phyloP scores from a whole-genome alignment of 2,888 invertebrate species.

The Mesorhabditis sp. region DNA sequence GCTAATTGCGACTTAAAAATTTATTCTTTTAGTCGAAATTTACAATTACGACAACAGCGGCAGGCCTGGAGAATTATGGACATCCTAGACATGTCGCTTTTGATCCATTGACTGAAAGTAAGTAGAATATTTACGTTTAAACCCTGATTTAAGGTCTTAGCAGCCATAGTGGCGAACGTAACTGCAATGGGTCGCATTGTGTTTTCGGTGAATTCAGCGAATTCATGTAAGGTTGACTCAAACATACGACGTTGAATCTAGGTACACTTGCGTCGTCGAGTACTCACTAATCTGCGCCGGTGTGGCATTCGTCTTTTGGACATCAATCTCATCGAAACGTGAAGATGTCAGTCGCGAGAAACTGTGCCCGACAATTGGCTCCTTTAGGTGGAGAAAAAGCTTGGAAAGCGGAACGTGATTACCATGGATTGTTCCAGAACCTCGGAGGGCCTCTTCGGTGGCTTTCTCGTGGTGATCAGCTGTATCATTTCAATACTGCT shows the following conservation, averaged over 20 bases:
- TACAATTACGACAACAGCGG: too few species aligned
- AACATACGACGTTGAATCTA: constrained; percentile 4
- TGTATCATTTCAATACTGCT: constrained; percentile 34
- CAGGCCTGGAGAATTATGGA: too few species aligned
- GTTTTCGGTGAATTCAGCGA: constrained; percentile 39
- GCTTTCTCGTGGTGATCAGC: constrained; percentile 32
- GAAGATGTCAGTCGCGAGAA: constrained; percentile 6
- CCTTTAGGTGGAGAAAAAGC: constrained; percentile 15
- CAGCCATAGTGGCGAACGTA: constrained; percentile 9
- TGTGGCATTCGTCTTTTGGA: constrained; percentile 43
- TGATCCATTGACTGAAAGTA: too few species aligned
- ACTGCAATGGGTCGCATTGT: constrained; percentile 36
- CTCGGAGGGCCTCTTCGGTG: constrained; percentile 37
- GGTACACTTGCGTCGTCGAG: constrained; percentile 45
- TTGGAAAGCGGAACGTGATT: constrained; percentile 33
- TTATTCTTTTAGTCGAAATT: too few species aligned
- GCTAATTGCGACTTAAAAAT: background rate
- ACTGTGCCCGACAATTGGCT: background rate
- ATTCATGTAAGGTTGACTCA: constrained; percentile 30
- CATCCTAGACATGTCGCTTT: too few species aligned
- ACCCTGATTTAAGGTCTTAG: too few species aligned
- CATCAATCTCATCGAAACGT: constrained; percentile 20
- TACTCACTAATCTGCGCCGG: constrained; percentile 44
- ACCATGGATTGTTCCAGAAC: constrained; percentile 44
- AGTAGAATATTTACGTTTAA: too few species aligned